phyloP scores from a whole-genome alignment of 1,140 invertebrate genomes.

The Aleiodes sp. region DNA sequence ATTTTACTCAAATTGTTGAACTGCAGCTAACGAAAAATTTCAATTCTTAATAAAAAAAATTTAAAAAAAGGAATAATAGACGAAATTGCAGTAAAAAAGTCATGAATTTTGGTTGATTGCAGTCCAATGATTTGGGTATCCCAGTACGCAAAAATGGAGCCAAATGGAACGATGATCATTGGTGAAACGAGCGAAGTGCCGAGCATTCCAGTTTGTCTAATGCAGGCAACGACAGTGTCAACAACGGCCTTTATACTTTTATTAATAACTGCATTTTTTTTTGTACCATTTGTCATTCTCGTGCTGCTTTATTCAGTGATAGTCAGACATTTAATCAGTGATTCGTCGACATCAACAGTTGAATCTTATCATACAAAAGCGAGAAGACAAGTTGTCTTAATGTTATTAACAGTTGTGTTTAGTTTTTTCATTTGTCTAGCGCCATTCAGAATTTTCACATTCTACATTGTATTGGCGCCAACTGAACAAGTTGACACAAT shows the following conservation, averaged over 20 bases:
- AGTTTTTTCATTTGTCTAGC: constrained; percentile 88
- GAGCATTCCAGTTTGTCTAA: constrained; percentile 73
- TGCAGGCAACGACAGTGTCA: constrained; percentile 73
- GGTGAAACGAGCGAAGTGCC: constrained; percentile 42
- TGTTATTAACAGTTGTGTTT: constrained; percentile 84
- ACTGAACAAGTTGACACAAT: constrained; percentile 69
- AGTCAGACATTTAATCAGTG: constrained; percentile 76
- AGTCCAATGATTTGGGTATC: constrained; percentile 61
- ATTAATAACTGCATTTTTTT: constrained; percentile 77
- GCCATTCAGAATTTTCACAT: constrained; percentile 83
- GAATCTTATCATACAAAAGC: constrained; percentile 72
- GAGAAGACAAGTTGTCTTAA: constrained; percentile 78
- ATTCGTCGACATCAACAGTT: constrained; percentile 70
- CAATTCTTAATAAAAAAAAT: constrained; percentile 3
- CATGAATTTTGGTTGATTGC: constrained; percentile 51
- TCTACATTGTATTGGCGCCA: constrained; percentile 80
- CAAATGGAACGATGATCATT: constrained; percentile 35
- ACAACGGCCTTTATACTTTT: constrained; percentile 78
- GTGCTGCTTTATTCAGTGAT: constrained; percentile 81
- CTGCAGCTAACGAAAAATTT: constrained; percentile 35
- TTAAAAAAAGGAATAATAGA: neutral
- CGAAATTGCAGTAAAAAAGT: constrained; percentile 10
- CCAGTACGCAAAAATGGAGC: constrained; percentile 52
- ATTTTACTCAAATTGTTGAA: constrained; percentile 36
- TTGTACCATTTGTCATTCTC: constrained; percentile 79